Percentiles rank a stretch among this genome's conserved stretches.
Conservation (phyloP, 2,797 vertebrate genomes). For the Spea hammondii region DNA sequence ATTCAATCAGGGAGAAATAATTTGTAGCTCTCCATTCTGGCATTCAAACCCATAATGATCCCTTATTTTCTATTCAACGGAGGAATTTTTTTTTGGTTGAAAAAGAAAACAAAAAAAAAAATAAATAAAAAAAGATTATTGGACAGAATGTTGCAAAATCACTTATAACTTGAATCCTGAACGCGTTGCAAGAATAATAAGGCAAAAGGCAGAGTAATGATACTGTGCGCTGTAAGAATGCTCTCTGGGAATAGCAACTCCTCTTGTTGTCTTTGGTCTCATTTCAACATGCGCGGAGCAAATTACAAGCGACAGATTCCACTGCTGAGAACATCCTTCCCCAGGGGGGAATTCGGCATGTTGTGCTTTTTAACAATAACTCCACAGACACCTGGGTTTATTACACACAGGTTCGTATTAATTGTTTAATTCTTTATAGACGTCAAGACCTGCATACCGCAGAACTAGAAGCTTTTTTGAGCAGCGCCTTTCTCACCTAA, state of each 20-base stretch:
- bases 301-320: slow-evolving; percentile 51
- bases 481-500: too few relatives aligned
- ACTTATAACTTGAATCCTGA: background rate
- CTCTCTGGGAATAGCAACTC: slow-evolving; percentile 38
- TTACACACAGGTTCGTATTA: slow-evolving; percentile 37
- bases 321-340: slow-evolving; percentile 38
- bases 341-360: slow-evolving; percentile 32
- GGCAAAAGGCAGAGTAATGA: slow-evolving; percentile 15
- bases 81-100: too few relatives aligned
- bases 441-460: too few relatives aligned
- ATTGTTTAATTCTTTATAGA: slow-evolving; percentile 32
- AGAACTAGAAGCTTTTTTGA: too few relatives aligned
- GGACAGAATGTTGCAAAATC: slow-evolving; percentile 12
- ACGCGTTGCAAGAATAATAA: background rate
- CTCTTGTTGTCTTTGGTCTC: slow-evolving; percentile 50
- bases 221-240: slow-evolving; percentile 1
- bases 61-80: too few relatives aligned
- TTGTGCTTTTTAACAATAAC: slow-evolving; percentile 46
- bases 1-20: too few relatives aligned
- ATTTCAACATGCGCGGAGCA: slow-evolving; percentile 42
- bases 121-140: too few relatives aligned
- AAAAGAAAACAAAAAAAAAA: too few relatives aligned
- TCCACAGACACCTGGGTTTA: slow-evolving; percentile 49
- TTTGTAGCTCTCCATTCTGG: too few relatives aligned
- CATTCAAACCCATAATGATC: too few relatives aligned